Conservation (phyloP, 53 echinoderm and acorn worm species). For the Paelopatides confundens region DNA sequence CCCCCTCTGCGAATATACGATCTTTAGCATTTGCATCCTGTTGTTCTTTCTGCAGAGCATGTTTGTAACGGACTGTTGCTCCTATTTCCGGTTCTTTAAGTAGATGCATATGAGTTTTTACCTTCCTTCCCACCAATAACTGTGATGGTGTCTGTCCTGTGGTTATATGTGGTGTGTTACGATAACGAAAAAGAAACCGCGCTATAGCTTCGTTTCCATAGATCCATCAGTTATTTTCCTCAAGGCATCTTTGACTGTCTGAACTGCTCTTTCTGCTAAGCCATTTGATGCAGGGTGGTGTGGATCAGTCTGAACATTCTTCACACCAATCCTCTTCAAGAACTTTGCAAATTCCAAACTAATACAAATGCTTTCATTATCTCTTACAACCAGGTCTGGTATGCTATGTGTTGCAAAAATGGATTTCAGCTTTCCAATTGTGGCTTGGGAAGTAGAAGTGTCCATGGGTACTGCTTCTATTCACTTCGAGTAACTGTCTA, state of each 20-base stretch:
- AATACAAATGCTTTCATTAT: slow-evolving; percentile 43
- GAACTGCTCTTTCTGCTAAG: slow-evolving; percentile 59
- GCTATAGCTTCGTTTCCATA: slow-evolving; percentile 44
- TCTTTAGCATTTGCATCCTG: slow-evolving; percentile 25
- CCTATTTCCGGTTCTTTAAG: slow-evolving; percentile 52
- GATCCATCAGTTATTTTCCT: slow-evolving; percentile 46
- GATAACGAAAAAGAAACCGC: slow-evolving; percentile 54
- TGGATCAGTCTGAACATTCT: no score
- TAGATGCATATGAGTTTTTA: slow-evolving; percentile 50
- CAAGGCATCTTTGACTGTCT: slow-evolving; percentile 48
- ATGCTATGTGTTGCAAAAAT: slow-evolving; percentile 47
- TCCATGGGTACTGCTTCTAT: slow-evolving; percentile 59
- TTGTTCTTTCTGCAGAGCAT: slow-evolving; percentile 25
- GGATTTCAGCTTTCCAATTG: neutral
- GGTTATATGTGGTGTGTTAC: slow-evolving; percentile 59
- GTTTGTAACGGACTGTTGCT: slow-evolving; percentile 2
- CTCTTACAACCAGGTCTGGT: slow-evolving; percentile 52
- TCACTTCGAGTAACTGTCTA: slow-evolving; percentile 65
- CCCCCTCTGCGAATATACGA: neutral
- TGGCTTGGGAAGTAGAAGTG: slow-evolving; percentile 43
- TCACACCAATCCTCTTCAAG: slow-evolving; percentile 14
- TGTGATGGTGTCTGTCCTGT: slow-evolving; percentile 53
- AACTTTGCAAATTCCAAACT: slow-evolving; percentile 55
- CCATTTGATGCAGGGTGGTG: no score
- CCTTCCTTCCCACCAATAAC: slow-evolving; percentile 42